A percentile compares a stretch with the other conserved stretches of the same genome.
phyloP scores from a whole-genome alignment of 2,797 vertebrate genomes.

The Chromobotia macracanthus region DNA sequence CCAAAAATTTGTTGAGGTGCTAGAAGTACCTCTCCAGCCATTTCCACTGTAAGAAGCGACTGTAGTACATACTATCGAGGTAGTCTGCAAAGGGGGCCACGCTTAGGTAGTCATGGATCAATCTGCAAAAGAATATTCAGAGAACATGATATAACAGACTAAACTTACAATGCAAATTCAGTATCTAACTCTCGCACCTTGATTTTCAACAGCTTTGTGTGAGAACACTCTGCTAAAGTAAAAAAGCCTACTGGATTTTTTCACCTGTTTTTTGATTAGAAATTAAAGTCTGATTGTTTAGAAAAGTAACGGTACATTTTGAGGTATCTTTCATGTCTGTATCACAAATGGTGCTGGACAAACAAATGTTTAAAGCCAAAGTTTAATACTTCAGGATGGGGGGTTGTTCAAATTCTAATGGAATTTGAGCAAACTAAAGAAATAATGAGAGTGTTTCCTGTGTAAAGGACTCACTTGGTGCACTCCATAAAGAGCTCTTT shows the following conservation, averaged over 20 bases:
- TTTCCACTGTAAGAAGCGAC: conserved; percentile 98
- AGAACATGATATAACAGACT: neutral
- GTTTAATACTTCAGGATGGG: neutral
- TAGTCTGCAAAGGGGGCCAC: conserved; percentile 95
- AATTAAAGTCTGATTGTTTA: too few relatives aligned
- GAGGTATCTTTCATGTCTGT: neutral
- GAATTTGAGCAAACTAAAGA: conserved; percentile 18
- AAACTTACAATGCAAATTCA: neutral
- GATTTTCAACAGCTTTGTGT: neutral
- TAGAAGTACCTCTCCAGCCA: conserved; percentile 90
- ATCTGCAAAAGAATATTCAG: conserved; percentile 69
- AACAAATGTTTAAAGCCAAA: neutral
- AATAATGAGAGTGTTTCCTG: conserved; percentile 27
- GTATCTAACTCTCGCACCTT: neutral
- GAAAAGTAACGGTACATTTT: too few relatives aligned
- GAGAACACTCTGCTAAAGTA: neutral
- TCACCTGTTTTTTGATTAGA: too few relatives aligned
- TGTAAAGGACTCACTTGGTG: conserved; percentile 83
- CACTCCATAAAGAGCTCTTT: conserved; percentile 97
- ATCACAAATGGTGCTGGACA: neutral
- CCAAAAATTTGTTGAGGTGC: neutral
- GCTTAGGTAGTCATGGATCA: conserved; percentile 94
- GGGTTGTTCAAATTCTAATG: conserved; percentile 1
- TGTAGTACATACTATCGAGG: conserved; percentile 97
- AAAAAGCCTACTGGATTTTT: neutral